A percentile compares a stretch with the other conserved stretches of the same genome.
Conservation (phyloP, 2,113 vertebrate species). For the Petaurus breviceps region DNA sequence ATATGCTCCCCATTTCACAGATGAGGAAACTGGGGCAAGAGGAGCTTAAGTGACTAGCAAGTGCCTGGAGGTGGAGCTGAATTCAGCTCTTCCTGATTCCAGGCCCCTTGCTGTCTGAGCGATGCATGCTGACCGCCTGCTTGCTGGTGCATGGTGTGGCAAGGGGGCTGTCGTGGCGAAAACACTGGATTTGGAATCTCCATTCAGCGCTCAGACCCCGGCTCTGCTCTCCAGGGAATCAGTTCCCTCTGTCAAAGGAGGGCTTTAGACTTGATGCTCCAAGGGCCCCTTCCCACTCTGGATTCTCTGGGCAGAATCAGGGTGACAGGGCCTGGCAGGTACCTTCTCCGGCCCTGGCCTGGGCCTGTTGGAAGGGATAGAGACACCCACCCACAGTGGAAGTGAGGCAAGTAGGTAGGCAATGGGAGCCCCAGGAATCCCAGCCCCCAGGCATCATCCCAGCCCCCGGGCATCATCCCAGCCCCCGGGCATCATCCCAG, state of each 20-base stretch:
- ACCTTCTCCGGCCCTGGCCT: too few relatives aligned
- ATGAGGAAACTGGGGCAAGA: neutral
- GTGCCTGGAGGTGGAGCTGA: neutral
- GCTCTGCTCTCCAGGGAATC: neutral
- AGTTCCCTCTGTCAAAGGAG: neutral
- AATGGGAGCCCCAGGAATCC: neutral
- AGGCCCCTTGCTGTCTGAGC: too few relatives aligned
- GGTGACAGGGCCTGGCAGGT: neutral
- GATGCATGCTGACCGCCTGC: neutral
- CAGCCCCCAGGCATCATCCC: neutral
- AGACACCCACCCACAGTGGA: neutral
- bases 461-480: neutral
- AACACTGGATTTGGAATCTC: too few relatives aligned
- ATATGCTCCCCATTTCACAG: neutral
- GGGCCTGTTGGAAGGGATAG: too few relatives aligned
- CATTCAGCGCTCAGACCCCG: neutral
- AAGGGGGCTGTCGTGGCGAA: too few relatives aligned
- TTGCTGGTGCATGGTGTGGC: too few relatives aligned
- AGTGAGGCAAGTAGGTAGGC: neutral
- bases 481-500: neutral
- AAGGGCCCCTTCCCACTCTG: neutral
- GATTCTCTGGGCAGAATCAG: neutral
- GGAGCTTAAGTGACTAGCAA: neutral
- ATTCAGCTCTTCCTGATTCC: neutral
- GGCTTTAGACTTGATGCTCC: neutral